Conservation (phyloP, 2,888 invertebrate genomes). For the Perizoma flavofasciatum region DNA sequence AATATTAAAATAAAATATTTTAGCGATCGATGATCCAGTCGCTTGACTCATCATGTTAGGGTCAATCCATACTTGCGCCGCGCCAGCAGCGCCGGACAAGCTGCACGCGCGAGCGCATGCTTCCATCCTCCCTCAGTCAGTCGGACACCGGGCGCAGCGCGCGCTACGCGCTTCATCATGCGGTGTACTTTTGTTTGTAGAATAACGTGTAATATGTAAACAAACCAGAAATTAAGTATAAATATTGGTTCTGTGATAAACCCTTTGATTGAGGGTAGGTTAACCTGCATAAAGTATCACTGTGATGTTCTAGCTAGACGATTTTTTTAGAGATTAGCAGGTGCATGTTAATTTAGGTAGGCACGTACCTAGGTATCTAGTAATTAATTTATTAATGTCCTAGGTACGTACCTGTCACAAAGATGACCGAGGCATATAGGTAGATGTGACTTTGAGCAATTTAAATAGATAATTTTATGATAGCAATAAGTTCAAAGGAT, state of each 20-base stretch:
- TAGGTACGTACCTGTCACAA: not conserved
- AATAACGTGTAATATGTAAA: conserved; percentile 17
- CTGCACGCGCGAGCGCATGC: conserved; percentile 23
- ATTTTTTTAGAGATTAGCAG: too few relatives aligned
- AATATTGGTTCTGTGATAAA: not conserved
- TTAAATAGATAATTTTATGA: not conserved
- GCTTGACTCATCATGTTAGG: conserved; percentile 20
- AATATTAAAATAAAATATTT: not conserved
- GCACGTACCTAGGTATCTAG: too few relatives aligned
- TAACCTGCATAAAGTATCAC: not conserved
- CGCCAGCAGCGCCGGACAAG: too few relatives aligned
- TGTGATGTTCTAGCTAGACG: too few relatives aligned
- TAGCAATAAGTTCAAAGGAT: not conserved
- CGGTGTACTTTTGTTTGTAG: conserved; percentile 18
- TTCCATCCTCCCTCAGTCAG: conserved; percentile 18
- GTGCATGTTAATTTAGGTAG: too few relatives aligned
- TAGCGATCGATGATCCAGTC: conserved; percentile 6
- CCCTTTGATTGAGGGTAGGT: not conserved
- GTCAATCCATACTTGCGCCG: conserved; percentile 30
- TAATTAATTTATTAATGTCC: not conserved
- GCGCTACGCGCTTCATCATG: conserved; percentile 64
- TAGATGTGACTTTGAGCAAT: not conserved
- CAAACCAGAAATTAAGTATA: not conserved
- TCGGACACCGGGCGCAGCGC: conserved; percentile 63
- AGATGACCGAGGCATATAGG: not conserved